A percentile compares a stretch with the other conserved stretches of the same genome.
Conservation (phyloP, 2,888 invertebrate genomes). For the Calliscelio sp. region DNA sequence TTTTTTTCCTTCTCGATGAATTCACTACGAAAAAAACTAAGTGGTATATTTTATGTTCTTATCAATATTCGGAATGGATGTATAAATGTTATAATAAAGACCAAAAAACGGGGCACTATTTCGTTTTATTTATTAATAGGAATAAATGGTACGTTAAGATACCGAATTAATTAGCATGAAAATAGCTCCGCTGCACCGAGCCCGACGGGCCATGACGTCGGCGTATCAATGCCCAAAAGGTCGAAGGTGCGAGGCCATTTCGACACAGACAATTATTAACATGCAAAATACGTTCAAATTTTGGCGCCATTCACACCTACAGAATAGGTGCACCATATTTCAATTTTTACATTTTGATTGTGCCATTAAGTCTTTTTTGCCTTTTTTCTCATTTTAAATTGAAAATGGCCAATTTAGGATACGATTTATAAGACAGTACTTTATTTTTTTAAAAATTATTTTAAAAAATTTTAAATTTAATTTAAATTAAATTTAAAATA, state of each 20-base stretch:
- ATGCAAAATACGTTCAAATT: conserved; percentile 49
- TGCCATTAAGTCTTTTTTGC: too few relatives aligned
- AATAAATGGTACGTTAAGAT: conserved; percentile 54
- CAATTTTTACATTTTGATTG: too few relatives aligned
- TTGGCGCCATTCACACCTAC: conserved; percentile 62
- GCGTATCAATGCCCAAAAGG: conserved; percentile 64
- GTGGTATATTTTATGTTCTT: conserved; percentile 25
- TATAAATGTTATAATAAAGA: conserved; percentile 42
- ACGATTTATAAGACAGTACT: too few relatives aligned
- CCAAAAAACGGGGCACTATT: conserved; percentile 38
- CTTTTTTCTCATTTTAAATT: neutral
- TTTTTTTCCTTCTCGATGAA: neutral
- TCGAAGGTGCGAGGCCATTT: conserved; percentile 61
- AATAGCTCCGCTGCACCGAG: conserved; percentile 43
- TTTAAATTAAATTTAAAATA: too few relatives aligned
- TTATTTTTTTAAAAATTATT: too few relatives aligned
- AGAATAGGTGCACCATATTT: neutral
- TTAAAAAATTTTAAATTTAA: too few relatives aligned
- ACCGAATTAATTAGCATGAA: conserved; percentile 66
- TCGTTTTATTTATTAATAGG: conserved; percentile 58
- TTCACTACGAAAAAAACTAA: conserved; percentile 1
- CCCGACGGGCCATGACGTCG: conserved; percentile 63
- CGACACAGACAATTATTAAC: conserved; percentile 51
- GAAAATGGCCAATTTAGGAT: too few relatives aligned
- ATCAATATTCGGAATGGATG: conserved; percentile 37